These are phyloP conservation scores for Musca domestica DNA, from an alignment of 1,140 invertebrate species.

Conservation along the genomic window DNA sequence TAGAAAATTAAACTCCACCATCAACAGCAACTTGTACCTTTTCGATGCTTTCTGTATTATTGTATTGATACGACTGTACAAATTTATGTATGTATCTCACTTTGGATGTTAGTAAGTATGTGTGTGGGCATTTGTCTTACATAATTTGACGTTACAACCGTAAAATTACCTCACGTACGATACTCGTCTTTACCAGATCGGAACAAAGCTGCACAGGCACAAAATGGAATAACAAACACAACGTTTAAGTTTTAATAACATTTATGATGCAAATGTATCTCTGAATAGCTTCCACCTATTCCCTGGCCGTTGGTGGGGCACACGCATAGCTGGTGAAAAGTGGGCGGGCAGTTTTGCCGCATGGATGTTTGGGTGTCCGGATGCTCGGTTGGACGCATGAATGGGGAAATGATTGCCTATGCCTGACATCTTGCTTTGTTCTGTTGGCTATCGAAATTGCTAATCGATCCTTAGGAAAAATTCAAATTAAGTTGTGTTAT, in stretches of 20 bases:
- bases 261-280: constrained; percentile 15
- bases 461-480: constrained; percentile 14
- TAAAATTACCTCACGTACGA: constrained; percentile 19
- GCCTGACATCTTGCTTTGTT: too few species aligned
- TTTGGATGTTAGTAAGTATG: not conserved
- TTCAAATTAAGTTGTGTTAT: constrained; percentile 16
- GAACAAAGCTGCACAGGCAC: too few species aligned
- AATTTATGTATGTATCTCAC: not conserved
- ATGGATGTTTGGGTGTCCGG: not conserved
- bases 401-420: constrained; percentile 1
- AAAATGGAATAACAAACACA: not conserved
- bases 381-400: not conserved
- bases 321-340: too few species aligned
- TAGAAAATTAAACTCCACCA: too few species aligned
- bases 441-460: not conserved
- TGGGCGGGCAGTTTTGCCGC: not conserved
- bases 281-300: too few species aligned
- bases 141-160: constrained; percentile 18
- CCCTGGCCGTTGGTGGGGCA: too few species aligned
- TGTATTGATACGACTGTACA: not conserved
- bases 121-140: not conserved
- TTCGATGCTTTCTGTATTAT: not conserved
- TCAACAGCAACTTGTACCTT: too few species aligned
- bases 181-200: too few species aligned
- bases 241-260: constrained; percentile 16